These are phyloP conservation scores for Blera fallax DNA, from an alignment of 2,888 invertebrate species.

Conservation along the genomic window DNA sequence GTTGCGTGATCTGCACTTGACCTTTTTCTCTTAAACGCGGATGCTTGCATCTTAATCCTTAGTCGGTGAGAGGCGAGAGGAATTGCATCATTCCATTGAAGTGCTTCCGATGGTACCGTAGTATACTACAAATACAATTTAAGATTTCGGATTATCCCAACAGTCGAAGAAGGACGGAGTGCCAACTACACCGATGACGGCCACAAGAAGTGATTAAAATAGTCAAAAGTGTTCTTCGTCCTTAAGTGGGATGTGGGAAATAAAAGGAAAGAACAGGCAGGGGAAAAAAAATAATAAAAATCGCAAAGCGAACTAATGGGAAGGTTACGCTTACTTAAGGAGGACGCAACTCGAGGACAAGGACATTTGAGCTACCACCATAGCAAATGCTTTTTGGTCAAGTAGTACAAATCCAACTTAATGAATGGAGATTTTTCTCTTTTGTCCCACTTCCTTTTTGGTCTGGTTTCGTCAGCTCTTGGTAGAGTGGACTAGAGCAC, in stretches of 20 bases:
- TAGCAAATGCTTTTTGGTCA: conserved; percentile 37
- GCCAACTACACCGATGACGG: background rate
- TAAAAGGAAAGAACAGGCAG: background rate
- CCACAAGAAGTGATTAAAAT: conserved; percentile 36
- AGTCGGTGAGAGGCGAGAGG: background rate
- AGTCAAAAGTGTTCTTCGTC: conserved; percentile 42
- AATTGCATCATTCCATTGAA: conserved; percentile 33
- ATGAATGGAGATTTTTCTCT: conserved; percentile 26
- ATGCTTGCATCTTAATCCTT: background rate
- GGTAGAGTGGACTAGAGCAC: background rate
- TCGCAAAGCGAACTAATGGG: conserved; percentile 9
- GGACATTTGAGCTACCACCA: conserved; percentile 19
- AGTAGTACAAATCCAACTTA: conserved; percentile 41
- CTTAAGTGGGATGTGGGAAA: conserved; percentile 3
- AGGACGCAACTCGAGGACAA: conserved; percentile 37
- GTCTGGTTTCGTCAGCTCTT: conserved; percentile 6
- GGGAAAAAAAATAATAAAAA: conserved; percentile 11
- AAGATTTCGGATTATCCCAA: conserved; percentile 58
- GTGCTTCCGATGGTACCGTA: conserved; percentile 29
- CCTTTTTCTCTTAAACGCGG: conserved; percentile 34
- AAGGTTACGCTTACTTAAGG: conserved; percentile 24
- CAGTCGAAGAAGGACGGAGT: background rate
- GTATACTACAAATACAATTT: conserved; percentile 36
- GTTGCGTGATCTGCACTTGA: conserved; percentile 66
- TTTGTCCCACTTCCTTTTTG: background rate